Base-by-base conservation (phyloP, 2,113 vertebrate genomes). In the Anarrhichthys ocellatus region DNA sequence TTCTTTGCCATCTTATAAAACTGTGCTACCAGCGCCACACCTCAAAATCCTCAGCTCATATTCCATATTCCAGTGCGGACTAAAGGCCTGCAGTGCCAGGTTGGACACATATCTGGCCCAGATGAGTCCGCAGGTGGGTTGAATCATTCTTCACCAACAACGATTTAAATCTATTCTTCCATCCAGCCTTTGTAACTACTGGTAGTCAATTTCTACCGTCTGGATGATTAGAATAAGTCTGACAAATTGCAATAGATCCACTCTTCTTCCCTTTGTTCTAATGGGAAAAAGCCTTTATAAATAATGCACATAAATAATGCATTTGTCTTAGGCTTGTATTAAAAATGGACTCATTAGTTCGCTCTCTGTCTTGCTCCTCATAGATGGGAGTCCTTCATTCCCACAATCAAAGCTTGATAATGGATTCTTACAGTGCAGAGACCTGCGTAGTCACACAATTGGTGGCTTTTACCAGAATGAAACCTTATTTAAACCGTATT, bases 91-190 rank as follows among this genome's bases (percentile, higher is more conserved):
- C 50, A 50, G 58, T 15, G 58, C 44, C 44, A 62, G 72, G 46
- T 9, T 59, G 62, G 68, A 66, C n/a, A 36, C 65, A 67, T 24
- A 76, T 72, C 61, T 52, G 40, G 24, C 24, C 9, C 62, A 75
- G 13, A 48, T 68, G 48, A 15, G 38, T 75, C 46, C 46, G 42
- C 40, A n/a, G 74, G 42, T 88, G 52, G 27, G 44, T 76, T 54
- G 54, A 63, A 71, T 73, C 15, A 63, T 70, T 67, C 3, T 59
- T 78, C 46, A 38, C 18, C 50, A 70, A 62, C 54, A 66, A 20
- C 2, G 8, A 69, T 50, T 69, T 50, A 8, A 78, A 70, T 69
- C 17, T 81, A 10, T 59, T 77, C 38, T 32, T 48, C 29, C 0
- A 29, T 48, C 59, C 48, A 82, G 46, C n/a, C 29, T 75, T 40